Conservation (phyloP, 2,797 vertebrate genomes). For the Strix occidentalis region DNA sequence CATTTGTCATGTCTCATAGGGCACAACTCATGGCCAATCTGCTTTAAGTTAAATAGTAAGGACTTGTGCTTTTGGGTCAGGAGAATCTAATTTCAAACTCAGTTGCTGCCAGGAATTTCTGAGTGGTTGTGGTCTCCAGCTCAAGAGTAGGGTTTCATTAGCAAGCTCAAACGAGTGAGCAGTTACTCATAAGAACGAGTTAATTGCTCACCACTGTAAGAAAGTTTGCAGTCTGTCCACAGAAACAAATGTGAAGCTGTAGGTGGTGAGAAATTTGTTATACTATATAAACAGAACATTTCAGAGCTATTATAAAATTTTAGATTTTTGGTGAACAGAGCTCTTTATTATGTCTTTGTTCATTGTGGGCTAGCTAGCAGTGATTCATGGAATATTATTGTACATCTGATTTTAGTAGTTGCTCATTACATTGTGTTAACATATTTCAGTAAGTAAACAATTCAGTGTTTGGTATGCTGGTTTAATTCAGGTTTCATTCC, state of each 20-base stretch:
- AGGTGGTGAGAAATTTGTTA: conserved; percentile 61
- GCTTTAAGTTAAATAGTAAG: conserved; percentile 10
- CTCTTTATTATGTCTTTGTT: conserved; percentile 66
- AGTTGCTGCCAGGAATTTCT: conserved; percentile 38
- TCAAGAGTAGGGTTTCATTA: neutral
- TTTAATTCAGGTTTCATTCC: conserved; percentile 76
- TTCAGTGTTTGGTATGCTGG: conserved; percentile 66
- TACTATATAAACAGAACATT: conserved; percentile 41
- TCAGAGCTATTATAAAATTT: conserved; percentile 57
- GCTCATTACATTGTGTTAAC: conserved; percentile 75
- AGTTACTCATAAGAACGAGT: neutral
- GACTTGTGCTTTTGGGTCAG: conserved; percentile 18
- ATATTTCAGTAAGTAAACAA: conserved; percentile 80
- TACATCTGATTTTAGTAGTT: conserved; percentile 71
- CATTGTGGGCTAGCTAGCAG: conserved; percentile 40
- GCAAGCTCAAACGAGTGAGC: neutral
- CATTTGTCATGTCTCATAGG: conserved; percentile 55
- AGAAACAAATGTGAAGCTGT: conserved; percentile 36
- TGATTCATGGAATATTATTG: conserved; percentile 77
- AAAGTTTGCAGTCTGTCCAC: conserved; percentile 23
- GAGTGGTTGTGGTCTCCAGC: neutral
- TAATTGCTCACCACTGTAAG: neutral
- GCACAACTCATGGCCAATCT: neutral
- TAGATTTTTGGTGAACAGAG: conserved; percentile 51
- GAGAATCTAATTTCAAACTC: conserved; percentile 34